Evolutionary conservation across 2,113 vertebrate species (phyloP), one percentile per base, ranked within the genome.

Genomic region (Otis tarda): DNA sequence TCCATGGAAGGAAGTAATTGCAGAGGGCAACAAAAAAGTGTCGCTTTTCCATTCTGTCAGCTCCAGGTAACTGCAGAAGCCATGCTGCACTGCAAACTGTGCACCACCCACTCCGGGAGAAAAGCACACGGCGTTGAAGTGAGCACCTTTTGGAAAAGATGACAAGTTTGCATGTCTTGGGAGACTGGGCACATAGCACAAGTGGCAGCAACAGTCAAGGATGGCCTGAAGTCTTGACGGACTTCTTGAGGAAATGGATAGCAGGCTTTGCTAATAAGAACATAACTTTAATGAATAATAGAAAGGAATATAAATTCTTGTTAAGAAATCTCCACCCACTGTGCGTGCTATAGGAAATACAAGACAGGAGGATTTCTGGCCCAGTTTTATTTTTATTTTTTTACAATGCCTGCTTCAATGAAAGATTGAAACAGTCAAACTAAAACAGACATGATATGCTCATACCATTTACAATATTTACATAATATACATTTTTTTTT

Each of bases 401-500:
- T 91, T 63, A 96, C 91, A 95, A 93, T 28, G 27, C 49, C 87
- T 91, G 81, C 71, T 97, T 97, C 94, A 95, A 65, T 70, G 79
- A 97, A 97, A 98, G 95, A 93, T 67, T 94, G 84, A 95, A 94
- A 92, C 94, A 90, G 93, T 70, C 88, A 91, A 86, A 95, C 56
- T 88, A 89, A 92, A 95, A 76, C 92, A 96, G 56, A 94, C 37
- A 81, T 63, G 41, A 56, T 84, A 88, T 53, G 45, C 53, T 71
- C 59, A 83, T 55, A 84, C 14, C 61, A 94, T 82, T 87, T 94
- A 97, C 90, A 97, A 22, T 95, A 94, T 94, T 93, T 64, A 97
- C 92, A 98, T 67, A 85, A 92, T 92, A 82, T 93, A 93, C 83
- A 87, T 64, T 47, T 83, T 63, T 83, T 63, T 89, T 94, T 84